Base-by-base conservation (phyloP, 2,888 invertebrate species). In the Drosophila kambysellisi region DNA sequence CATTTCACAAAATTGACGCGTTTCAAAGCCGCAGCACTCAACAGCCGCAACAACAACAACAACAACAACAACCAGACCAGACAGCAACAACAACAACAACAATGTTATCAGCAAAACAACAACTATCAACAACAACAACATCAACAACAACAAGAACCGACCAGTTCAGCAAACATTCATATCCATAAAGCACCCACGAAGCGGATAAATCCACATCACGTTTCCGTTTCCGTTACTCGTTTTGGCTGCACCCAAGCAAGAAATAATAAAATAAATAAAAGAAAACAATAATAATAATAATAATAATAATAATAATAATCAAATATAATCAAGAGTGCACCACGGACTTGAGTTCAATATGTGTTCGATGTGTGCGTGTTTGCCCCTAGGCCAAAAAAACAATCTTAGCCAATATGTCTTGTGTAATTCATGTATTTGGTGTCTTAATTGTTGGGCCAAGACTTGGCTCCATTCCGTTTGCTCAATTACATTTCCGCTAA, bases 391-490 rank as follows among this genome's bases (percentile, higher is more conserved):
- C 72, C 58, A 50, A 59, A 32, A 32, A 41, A 12, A 29, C 15
- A 35, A 53, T 63, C 62, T 54, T 85, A 75, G 77, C 69, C 81
- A 83, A 83, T 84, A 86, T 84, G 74, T 84, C 61, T 86, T 81
- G 72, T 83, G 73, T 68, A 63, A 66, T 60, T 71, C 78, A 69
- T 70, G 71, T 76, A 32, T 33, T 32, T 9, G 25, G 41, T 56
- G 57, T 43, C 29, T 7, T 37, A 29, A 25, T 67, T 54, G 41
- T 72, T 75, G 69, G 69, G 58, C 41, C 68, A 56, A 48, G 53
- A 12, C 25, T 52, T 25, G 35, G 60, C 30, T 52, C 8, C 35
- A 1, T 30, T 41, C 5, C 5, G 30, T 12, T n/a, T 20, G 48
- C 35, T 6, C 17, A 37, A 29, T 5, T 35, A 61, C 33, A 15